Evolutionary conservation across 37 sponge, comb jelly and placozoan genomes (phyloP).

Genomic region (Halichondria panicea): DNA sequence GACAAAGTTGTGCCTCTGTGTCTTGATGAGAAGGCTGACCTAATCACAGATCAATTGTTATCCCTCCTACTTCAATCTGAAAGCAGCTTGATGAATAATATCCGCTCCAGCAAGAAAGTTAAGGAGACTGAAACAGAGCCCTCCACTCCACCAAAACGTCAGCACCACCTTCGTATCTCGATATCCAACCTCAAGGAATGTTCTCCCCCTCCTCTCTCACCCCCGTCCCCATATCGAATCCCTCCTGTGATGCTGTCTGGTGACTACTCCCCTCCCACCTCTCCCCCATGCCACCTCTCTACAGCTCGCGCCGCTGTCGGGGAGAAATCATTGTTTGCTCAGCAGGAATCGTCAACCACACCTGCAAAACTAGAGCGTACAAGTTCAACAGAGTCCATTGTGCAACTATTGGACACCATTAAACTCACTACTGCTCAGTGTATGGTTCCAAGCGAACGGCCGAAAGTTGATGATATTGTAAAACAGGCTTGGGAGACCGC

Average conservation of each 20-base stretch:
- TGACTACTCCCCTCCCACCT: conserved; percentile 45
- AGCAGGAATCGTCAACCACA: neutral
- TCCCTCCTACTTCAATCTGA: conserved; percentile 36
- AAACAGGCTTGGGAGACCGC: conserved; percentile 37
- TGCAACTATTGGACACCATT: conserved; percentile 14
- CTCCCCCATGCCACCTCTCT: conserved; percentile 42
- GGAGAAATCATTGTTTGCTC: conserved; percentile 2
- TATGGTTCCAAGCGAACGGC: conserved; percentile 52
- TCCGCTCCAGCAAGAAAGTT: conserved; percentile 13
- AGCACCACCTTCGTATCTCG: no score
- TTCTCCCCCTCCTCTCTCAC: neutral
- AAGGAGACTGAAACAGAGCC: neutral
- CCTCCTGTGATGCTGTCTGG: neutral
- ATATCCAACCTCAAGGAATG: neutral
- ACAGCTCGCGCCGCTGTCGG: conserved; percentile 32
- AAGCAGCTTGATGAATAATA: conserved; percentile 19
- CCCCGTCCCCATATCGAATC: neutral
- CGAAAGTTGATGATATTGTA: conserved; percentile 34
- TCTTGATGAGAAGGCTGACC: conserved; percentile 49
- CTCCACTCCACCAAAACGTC: neutral
- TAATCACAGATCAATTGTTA: conserved; percentile 49
- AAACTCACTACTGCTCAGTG: conserved; percentile 24
- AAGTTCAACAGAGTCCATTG: conserved; percentile 16
- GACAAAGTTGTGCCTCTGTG: conserved; percentile 17
- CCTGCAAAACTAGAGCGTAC: neutral